Percentiles rank a stretch among this genome's conserved stretches.
phyloP scores from a whole-genome alignment of 2,797 vertebrate species.

The Alauda arvensis region DNA sequence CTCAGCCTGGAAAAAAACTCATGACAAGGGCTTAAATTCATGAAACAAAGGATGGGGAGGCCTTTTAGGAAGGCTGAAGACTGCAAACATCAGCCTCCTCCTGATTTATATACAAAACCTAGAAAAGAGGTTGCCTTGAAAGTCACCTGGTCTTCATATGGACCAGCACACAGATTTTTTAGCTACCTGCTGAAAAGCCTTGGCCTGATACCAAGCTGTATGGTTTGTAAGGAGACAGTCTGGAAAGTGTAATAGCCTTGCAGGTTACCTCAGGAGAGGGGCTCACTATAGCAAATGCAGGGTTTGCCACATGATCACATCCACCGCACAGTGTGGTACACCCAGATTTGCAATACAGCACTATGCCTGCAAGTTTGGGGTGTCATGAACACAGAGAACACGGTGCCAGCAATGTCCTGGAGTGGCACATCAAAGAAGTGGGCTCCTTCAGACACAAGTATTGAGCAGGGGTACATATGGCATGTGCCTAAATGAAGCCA shows the following conservation, averaged over 20 bases:
- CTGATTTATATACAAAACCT: not conserved
- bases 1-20: not conserved
- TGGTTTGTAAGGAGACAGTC: not conserved
- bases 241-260: not conserved
- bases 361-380: not conserved
- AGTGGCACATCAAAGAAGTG: not conserved
- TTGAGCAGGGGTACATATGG: not conserved
- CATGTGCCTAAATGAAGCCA: not conserved
- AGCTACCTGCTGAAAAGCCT: not conserved
- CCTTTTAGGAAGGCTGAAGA: not conserved
- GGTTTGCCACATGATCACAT: not conserved
- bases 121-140: not conserved
- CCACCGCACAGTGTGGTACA: not conserved
- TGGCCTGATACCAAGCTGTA: not conserved
- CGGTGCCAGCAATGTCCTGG: not conserved
- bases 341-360: not conserved
- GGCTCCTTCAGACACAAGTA: not conserved
- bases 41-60: not conserved
- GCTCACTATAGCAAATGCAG: rapidly evolving
- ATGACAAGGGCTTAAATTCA: not conserved
- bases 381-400: not conserved
- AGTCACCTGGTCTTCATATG: not conserved
- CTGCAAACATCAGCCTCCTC: not conserved
- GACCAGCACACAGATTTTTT: not conserved
- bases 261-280: not conserved